These are phyloP conservation scores for Halcyon smyrnensis DNA, from an alignment of 2,797 vertebrate species.

Conservation along the genomic window DNA sequence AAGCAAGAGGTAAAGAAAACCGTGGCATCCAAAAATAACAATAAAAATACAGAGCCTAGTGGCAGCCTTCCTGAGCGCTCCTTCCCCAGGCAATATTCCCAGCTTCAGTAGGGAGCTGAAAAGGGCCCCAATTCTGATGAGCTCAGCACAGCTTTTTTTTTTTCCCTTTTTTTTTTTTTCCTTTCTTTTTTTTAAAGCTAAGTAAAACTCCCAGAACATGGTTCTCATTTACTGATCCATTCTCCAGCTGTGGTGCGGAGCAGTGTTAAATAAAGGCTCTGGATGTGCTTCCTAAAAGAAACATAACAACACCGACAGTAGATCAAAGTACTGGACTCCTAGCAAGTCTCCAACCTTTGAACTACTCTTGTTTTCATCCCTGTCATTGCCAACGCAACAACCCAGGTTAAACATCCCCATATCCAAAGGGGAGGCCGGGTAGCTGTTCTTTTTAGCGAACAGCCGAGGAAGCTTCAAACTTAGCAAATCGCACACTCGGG, in stretches of 20 bases:
- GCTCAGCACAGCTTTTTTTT: constrained; percentile 46
- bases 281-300: constrained; percentile 71
- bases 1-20: constrained; percentile 24
- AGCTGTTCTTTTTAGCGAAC: neutral
- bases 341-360: constrained; percentile 78
- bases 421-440: neutral
- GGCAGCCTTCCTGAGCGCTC: constrained; percentile 19
- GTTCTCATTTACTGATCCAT: constrained; percentile 71
- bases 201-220: constrained; percentile 61
- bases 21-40: constrained; percentile 49
- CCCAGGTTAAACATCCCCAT: constrained; percentile 72
- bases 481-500: neutral
- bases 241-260: constrained; percentile 58
- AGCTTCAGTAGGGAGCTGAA: constrained; percentile 45
- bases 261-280: constrained; percentile 71
- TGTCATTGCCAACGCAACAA: constrained; percentile 69
- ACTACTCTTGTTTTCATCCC: constrained; percentile 73
- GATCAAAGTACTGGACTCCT: constrained; percentile 80
- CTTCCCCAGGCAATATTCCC: constrained; percentile 59
- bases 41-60: constrained; percentile 35
- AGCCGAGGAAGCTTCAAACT: neutral
- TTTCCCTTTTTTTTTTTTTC: neutral
- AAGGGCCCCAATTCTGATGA: constrained; percentile 58
- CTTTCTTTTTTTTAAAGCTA: constrained; percentile 42
- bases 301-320: constrained; percentile 61